A percentile compares a stretch with the other conserved stretches of the same genome.
Conservation (phyloP, 2,113 vertebrate species). For the Ammodramus savannarum region DNA sequence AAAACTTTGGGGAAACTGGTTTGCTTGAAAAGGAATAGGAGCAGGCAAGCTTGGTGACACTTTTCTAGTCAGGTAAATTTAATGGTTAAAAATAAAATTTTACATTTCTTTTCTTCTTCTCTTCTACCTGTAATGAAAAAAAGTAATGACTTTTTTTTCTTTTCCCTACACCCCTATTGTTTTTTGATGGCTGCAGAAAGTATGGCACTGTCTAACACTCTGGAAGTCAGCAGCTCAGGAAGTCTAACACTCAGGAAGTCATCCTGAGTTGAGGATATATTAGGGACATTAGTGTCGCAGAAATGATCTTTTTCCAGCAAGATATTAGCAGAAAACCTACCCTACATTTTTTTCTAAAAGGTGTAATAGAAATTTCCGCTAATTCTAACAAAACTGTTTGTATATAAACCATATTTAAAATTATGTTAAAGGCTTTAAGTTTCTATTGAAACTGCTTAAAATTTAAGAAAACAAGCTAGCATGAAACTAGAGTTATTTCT, state of each 20-base stretch:
- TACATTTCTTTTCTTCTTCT: neutral
- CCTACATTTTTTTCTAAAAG: neutral
- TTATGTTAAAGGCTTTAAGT: neutral
- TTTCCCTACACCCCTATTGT: neutral
- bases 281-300: rapidly evolving
- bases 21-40: neutral
- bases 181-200: neutral
- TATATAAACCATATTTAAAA: neutral
- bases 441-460: neutral
- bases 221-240: neutral
- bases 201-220: neutral
- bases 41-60: neutral
- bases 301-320: neutral
- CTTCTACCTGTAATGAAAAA: neutral
- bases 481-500: neutral
- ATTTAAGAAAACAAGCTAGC: neutral
- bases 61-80: neutral
- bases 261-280: neutral
- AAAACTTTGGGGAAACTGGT: neutral
- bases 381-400: neutral
- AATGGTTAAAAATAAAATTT: neutral
- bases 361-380: neutral
- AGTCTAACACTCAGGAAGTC: no score
- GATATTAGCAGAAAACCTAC: neutral
- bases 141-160: neutral